Conservation (phyloP, 2,113 vertebrate genomes). For the Paratilapia polleni region DNA sequence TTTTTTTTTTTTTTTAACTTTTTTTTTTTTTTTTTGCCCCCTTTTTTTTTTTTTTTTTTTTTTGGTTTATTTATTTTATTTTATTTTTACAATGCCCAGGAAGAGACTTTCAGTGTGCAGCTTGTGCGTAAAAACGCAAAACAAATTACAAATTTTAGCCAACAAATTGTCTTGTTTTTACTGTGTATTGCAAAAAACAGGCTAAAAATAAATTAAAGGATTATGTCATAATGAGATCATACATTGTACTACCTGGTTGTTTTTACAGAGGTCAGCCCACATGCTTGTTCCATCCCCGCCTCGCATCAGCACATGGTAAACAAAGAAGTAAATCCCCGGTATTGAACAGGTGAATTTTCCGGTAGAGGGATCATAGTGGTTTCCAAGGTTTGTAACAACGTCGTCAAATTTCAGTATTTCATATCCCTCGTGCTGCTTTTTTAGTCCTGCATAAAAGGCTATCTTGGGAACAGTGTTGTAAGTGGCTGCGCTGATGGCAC, state of each 20-base stretch:
- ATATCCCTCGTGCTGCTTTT: conserved; percentile 95
- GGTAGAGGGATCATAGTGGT: conserved; percentile 92
- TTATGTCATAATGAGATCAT: background rate
- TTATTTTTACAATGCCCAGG: background rate
- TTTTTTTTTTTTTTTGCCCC: too few relatives aligned
- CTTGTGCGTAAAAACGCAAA: conserved; percentile 48
- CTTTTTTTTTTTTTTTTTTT: background rate
- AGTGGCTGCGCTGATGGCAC: conserved; percentile 94
- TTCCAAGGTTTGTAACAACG: conserved; percentile 96
- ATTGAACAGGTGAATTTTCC: conserved; percentile 97
- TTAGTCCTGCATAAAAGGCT: conserved; percentile 96
- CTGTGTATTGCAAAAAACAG: background rate
- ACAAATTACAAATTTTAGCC: background rate
- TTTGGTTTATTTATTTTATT: too few relatives aligned
- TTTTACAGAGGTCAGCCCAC: conserved; percentile 96
- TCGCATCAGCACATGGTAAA: conserved; percentile 95
- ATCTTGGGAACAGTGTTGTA: conserved; percentile 96
- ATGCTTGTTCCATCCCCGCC: conserved; percentile 95
- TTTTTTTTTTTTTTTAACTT: too few relatives aligned
- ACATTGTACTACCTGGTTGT: conserved; percentile 88
- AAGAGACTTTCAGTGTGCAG: background rate
- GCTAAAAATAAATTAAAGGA: background rate
- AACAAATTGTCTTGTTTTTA: background rate
- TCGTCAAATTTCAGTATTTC: conserved; percentile 97
- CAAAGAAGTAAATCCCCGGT: conserved; percentile 97